Conservation (phyloP, 1,140 invertebrate genomes). For the Sweltsa coloradensis region DNA sequence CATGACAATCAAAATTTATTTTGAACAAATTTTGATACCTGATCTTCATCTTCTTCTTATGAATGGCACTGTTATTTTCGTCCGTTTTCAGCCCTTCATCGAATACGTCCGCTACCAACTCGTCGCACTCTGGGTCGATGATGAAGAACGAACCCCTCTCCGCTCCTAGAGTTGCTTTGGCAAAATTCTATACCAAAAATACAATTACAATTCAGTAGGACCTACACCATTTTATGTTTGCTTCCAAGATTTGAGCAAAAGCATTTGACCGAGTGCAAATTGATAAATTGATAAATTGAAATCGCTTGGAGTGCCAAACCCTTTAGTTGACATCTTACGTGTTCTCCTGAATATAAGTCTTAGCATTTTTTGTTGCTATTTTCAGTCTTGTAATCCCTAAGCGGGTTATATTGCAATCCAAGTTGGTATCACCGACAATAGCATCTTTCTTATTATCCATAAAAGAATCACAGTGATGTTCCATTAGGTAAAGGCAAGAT, state of each 20-base stretch:
- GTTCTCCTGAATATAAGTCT: no score
- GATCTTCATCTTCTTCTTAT: constrained; percentile 34
- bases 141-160: constrained; percentile 38
- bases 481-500: neutral
- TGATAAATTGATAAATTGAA: no score
- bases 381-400: no score
- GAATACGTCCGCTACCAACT: constrained; percentile 37
- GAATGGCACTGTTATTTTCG: constrained; percentile 22
- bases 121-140: constrained; percentile 30
- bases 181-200: constrained; percentile 30
- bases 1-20: neutral
- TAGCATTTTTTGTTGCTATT: no score
- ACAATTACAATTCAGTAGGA: neutral
- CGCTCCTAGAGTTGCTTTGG: constrained; percentile 36
- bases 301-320: no score
- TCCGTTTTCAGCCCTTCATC: constrained; percentile 34
- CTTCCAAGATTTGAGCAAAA: no score
- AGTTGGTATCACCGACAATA: no score
- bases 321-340: no score
- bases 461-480: neutral
- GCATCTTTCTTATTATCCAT: no score
- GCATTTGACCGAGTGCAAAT: no score
- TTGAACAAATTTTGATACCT: constrained; percentile 24
- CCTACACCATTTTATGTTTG: no score
- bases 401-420: no score